These are phyloP conservation scores for Drosophila kanapiae DNA, from an alignment of 1,140 invertebrate species.

Conservation along the genomic window DNA sequence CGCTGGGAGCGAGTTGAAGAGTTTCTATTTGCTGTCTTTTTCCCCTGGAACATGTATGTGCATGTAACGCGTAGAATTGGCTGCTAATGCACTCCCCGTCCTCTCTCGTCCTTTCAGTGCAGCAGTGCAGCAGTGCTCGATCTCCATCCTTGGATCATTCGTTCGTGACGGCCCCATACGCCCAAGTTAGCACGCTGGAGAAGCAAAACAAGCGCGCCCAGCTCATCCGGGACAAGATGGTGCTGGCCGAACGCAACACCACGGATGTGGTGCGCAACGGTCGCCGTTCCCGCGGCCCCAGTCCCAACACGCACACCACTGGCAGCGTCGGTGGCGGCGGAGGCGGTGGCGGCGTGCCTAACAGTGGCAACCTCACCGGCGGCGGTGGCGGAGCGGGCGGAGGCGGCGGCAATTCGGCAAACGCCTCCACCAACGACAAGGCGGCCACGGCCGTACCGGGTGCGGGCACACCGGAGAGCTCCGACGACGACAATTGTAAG, in stretches of 20 bases:
- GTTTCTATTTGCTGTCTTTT: slow-evolving; percentile 65
- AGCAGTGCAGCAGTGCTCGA: slow-evolving; percentile 24
- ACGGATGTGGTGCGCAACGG: slow-evolving; percentile 93
- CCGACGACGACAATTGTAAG: slow-evolving; percentile 93
- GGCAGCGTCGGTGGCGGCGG: slow-evolving; percentile 22
- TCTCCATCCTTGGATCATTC: slow-evolving; percentile 18
- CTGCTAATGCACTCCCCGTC: background rate
- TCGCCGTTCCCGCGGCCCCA: slow-evolving; percentile 93
- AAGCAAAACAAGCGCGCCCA: slow-evolving; percentile 82
- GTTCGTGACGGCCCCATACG: slow-evolving; percentile 15
- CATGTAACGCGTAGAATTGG: slow-evolving; percentile 7
- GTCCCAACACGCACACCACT: slow-evolving; percentile 93
- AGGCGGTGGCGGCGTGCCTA: slow-evolving; percentile 23
- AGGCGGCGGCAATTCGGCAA: slow-evolving; percentile 29
- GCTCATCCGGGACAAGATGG: slow-evolving; percentile 88
- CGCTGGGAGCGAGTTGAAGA: slow-evolving; percentile 45
- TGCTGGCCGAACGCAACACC: slow-evolving; percentile 93
- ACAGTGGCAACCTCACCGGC: slow-evolving; percentile 20
- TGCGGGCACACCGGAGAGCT: slow-evolving; percentile 88
- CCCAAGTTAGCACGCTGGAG: slow-evolving; percentile 66
- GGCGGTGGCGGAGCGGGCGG: slow-evolving; percentile 43
- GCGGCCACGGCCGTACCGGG: slow-evolving; percentile 56
- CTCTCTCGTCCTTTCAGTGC: slow-evolving; percentile 4
- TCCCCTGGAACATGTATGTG: slow-evolving; percentile 7
- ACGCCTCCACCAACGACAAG: slow-evolving; percentile 48